Percentiles rank a stretch among this genome's conserved stretches.
phyloP scores from a whole-genome alignment of 1,140 invertebrate genomes.

The Diabrotica virgifera region DNA sequence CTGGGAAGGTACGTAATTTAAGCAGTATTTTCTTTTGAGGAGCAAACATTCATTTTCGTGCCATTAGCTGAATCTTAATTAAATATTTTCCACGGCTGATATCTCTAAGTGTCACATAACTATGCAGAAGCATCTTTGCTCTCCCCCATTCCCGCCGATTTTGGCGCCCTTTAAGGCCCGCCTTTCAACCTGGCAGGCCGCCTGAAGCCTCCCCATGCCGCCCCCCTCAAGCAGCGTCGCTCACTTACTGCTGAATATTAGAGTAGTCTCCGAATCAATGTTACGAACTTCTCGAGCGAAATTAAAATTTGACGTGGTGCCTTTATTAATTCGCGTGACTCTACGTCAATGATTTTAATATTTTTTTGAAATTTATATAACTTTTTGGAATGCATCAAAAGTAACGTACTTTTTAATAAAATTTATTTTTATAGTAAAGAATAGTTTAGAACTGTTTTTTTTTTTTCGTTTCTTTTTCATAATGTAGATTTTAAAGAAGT shows the following conservation, averaged over 20 bases:
- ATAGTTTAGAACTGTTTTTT: too few species aligned
- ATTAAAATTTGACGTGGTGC: conserved; percentile 9
- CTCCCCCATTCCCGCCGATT: conserved; percentile 4
- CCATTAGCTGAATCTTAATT: conserved; percentile 47
- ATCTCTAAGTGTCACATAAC: conserved; percentile 48
- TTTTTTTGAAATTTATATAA: background rate
- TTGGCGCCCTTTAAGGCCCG: conserved; percentile 6
- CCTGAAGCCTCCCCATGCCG: background rate
- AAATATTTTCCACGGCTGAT: conserved; percentile 45
- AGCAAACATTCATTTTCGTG: conserved; percentile 42
- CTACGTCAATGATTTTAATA: background rate
- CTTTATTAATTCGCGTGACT: conserved; percentile 6
- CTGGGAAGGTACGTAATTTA: conserved; percentile 30
- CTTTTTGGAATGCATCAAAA: too few species aligned
- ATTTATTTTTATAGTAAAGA: too few species aligned
- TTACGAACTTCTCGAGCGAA: conserved; percentile 8
- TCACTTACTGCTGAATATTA: conserved; percentile 12
- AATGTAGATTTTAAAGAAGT: too few species aligned
- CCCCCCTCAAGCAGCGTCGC: conserved; percentile 7
- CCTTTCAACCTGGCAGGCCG: background rate
- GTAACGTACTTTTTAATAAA: too few species aligned
- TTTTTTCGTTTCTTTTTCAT: too few species aligned
- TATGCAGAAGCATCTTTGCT: conserved; percentile 36
- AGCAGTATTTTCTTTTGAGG: conserved; percentile 30
- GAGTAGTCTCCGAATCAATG: conserved; percentile 14